Conservation (phyloP, 2,113 vertebrate species). For the Platichthys stellatus region DNA sequence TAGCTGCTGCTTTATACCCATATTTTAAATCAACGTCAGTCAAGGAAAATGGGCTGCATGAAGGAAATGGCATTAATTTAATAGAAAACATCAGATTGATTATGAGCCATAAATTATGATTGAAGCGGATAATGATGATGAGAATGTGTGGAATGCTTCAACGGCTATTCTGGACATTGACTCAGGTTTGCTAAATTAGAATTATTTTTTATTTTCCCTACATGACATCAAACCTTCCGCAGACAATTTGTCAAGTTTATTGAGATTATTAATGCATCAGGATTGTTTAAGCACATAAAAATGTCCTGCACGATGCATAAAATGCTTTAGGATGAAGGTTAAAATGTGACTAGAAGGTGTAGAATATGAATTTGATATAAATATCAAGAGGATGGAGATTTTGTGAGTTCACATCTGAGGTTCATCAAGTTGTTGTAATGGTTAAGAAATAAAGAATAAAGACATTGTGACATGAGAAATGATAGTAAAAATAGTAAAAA, state of each 20-base stretch:
- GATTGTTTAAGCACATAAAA: slow-evolving; percentile 5
- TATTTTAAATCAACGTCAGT: slow-evolving; percentile 57
- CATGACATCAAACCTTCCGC: neutral
- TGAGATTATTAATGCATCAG: slow-evolving; percentile 17
- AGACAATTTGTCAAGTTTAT: slow-evolving; percentile 5
- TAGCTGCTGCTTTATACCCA: slow-evolving; percentile 20
- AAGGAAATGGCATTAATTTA: slow-evolving; percentile 36
- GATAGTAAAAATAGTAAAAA: no score
- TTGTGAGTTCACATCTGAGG: neutral
- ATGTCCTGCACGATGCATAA: neutral
- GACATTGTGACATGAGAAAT: neutral
- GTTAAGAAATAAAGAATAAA: neutral
- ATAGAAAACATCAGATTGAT: slow-evolving; percentile 25
- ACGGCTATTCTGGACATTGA: slow-evolving; percentile 84
- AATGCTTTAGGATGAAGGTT: slow-evolving; percentile 10
- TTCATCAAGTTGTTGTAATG: neutral
- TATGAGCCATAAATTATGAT: slow-evolving; percentile 37
- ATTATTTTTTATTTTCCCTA: neutral
- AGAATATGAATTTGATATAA: neutral
- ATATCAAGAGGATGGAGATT: neutral
- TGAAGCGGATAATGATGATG: slow-evolving; percentile 63
- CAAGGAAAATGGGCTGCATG: slow-evolving; percentile 44
- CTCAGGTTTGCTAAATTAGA: slow-evolving; percentile 73
- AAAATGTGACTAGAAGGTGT: slow-evolving; percentile 2
- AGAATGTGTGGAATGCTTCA: slow-evolving; percentile 77